Percentiles rank a stretch among this genome's conserved stretches.
These are phyloP conservation scores for Agrypnus murinus DNA, from an alignment of 2,888 invertebrate genomes.

Conservation along the genomic window DNA sequence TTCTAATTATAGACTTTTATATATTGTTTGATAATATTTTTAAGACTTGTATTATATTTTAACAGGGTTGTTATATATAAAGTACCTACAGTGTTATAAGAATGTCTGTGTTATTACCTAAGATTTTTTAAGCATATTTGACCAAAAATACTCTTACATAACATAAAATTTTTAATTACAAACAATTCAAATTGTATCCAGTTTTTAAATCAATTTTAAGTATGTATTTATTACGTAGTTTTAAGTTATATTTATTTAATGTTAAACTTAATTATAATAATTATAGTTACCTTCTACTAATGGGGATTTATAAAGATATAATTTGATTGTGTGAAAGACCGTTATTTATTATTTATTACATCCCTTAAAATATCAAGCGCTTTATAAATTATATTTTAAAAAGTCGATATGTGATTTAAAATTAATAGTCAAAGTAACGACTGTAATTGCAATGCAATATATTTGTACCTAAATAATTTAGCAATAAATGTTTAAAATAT, in stretches of 20 bases:
- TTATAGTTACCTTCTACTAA: neutral
- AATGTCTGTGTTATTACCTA: neutral
- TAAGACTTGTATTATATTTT: conserved; percentile 22
- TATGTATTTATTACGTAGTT: neutral
- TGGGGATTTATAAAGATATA: neutral
- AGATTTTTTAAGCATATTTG: neutral
- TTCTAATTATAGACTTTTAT: neutral
- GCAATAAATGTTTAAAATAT: no score
- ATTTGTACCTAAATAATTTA: neutral
- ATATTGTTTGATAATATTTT: conserved; percentile 18
- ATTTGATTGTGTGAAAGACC: no score
- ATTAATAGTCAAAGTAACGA: conserved; percentile 24
- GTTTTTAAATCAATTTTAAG: neutral
- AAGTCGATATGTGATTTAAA: no score
- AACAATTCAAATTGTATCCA: neutral
- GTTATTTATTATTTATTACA: no score
- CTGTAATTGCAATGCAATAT: conserved; percentile 45
- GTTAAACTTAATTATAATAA: neutral
- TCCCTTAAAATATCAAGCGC: no score
- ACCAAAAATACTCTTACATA: neutral
- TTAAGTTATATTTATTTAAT: neutral
- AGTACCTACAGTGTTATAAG: conserved; percentile 26
- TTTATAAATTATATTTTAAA: no score
- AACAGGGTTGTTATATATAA: conserved; percentile 10
- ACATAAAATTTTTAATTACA: no score